Percentiles rank a stretch among this genome's conserved stretches.
phyloP scores from a whole-genome alignment of 1,140 invertebrate genomes.

The Drosophila persimilis region DNA sequence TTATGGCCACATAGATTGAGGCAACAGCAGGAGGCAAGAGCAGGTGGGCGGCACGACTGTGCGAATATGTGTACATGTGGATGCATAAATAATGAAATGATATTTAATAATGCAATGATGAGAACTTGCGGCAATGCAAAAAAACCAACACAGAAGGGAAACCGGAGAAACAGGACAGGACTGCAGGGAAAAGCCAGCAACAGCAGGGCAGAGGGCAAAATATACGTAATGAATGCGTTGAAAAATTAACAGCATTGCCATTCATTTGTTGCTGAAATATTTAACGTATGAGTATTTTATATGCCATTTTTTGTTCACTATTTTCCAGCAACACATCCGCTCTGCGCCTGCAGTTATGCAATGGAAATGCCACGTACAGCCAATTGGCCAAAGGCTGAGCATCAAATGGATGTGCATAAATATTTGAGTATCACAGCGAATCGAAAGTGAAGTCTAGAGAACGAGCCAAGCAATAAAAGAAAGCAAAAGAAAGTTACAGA shows the following conservation, averaged over 20 bases:
- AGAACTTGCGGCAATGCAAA: conserved; percentile 26
- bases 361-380: conserved; percentile 41
- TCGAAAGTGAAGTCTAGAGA: conserved; percentile 49
- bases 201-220: background rate
- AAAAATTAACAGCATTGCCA: conserved; percentile 53
- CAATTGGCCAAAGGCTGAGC: conserved; percentile 48
- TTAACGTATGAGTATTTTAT: conserved; percentile 16
- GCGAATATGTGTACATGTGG: conserved; percentile 13
- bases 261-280: conserved; percentile 36
- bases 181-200: background rate
- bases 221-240: conserved; percentile 38
- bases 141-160: background rate
- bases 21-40: conserved; percentile 10
- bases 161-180: too few relatives aligned
- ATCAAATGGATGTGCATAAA: conserved; percentile 63
- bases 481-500: background rate
- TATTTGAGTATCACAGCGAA: conserved; percentile 53
- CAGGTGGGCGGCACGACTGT: background rate
- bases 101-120: conserved; percentile 66
- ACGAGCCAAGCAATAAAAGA: conserved; percentile 11
- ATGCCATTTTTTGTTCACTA: background rate
- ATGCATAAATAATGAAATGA: conserved; percentile 67
- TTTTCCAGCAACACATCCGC: conserved; percentile 39
- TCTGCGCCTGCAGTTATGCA: conserved; percentile 42
- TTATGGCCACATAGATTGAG: conserved; percentile 14